Evolutionary conservation across 2,888 invertebrate genomes (phyloP), one percentile per base, ranked within the genome.

Genomic region (Drosophila leonis): DNA sequence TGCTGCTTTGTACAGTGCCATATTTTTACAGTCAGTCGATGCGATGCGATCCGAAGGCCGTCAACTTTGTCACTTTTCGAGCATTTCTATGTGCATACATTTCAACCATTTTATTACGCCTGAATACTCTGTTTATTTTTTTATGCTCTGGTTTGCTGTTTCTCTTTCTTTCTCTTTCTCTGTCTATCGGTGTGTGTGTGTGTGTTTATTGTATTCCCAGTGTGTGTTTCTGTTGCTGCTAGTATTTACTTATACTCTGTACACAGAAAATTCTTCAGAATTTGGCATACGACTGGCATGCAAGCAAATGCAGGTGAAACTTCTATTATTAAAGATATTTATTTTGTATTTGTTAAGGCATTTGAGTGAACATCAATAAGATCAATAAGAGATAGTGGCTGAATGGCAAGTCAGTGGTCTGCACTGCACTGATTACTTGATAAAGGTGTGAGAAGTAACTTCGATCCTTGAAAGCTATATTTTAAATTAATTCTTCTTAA

Each of bases 21-120:
- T 71, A 59, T 65, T 72, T 69, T 78, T 65, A 56, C 42, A 59
- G 41, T 39, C 61, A 66, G 52, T 68, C 67, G 48, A 71, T 37
- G 52, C 27, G 15, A 13, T 7, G 24, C 27, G 27, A n/a, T 4
- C 27, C 46, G 9, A 27, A 65, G 61, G 62, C 46, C 70, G 42
- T 44, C 57, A 64, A 74, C 56, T 69, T 66, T 75, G 72, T 78
- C 66, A 67, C 66, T 67, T 42, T 54, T 54, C 29, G 57, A 31
- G 18, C 46, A 68, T 68, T 62, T 71, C 41, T 59, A 71, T 66
- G 59, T 61, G 55, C 64, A 54, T 71, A 65, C 48, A 70, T 69
- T 69, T 72, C 33, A 41, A 20, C 10, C 46, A 39, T 55, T 71
- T 67, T 54, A 62, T 52, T 64, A 42, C 46, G 20, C 54, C 46